A percentile compares a stretch with the other conserved stretches of the same genome.
These are phyloP conservation scores for Corythaeola cristata DNA, from an alignment of 2,113 vertebrate species.

Conservation along the genomic window DNA sequence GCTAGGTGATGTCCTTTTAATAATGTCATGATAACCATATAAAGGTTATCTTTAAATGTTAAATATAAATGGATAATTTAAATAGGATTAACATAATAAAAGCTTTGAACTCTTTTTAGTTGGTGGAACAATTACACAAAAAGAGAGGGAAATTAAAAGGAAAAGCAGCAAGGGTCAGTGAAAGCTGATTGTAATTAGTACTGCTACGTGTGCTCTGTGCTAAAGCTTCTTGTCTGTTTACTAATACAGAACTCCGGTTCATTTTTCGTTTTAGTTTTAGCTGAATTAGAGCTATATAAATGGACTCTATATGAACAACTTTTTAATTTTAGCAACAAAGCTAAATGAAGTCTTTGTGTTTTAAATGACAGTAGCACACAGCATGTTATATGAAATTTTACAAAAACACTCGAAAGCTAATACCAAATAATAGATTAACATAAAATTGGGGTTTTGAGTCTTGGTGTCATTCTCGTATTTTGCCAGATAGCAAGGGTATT, in stretches of 20 bases:
- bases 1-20: not conserved
- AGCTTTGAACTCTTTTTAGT: not conserved
- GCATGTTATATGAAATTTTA: not conserved
- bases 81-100: not conserved
- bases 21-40: not conserved
- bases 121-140: conserved; percentile 8
- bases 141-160: not conserved
- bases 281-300: not conserved
- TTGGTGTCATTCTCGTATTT: not conserved
- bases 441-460: not conserved
- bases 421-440: not conserved
- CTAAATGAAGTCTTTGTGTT: not conserved
- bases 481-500: not conserved
- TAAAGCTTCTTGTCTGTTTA: not conserved
- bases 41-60: conserved; percentile 13
- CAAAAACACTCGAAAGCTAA: not conserved
- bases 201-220: not conserved
- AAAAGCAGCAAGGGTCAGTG: not conserved
- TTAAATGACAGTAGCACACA: not conserved
- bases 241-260: not conserved
- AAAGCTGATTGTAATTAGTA: conserved; percentile 1
- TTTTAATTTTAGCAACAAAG: not conserved
- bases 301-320: not conserved
- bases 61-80: not conserved
- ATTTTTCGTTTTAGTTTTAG: not conserved